Evolutionary conservation across 1,140 invertebrate genomes (phyloP), one percentile per base, ranked within the genome.

Genomic region (Heliconius himera): DNA sequence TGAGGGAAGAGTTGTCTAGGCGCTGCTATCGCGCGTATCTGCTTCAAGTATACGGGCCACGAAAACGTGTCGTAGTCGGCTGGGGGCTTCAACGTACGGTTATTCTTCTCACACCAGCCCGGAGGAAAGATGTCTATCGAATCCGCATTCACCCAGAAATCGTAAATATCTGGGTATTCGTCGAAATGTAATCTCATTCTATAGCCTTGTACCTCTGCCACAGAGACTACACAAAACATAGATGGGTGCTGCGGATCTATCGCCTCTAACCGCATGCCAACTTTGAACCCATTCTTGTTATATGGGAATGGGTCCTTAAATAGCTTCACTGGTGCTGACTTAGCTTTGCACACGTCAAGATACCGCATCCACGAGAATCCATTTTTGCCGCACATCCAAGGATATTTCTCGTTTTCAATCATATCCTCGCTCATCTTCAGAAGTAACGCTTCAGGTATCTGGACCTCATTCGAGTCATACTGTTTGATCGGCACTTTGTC

Each of bases 71-170:
- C 95, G 82, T 96, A 96, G 83, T 96, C 96, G 84, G 96, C 96
- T 0, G 98, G 98, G 6, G 97, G 96, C 83, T 97, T 96, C 51
- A 99, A 88, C 51, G 95, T 90, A 38, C 97, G 96, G 5, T 96
- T 95, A 83, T 97, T 97, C 88, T 97, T 97, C 83, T 98, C 97
- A 88, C 98, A 98, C 97, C 98, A 99, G n/a, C 98, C 98, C 54
- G 97, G 96, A 9, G 98, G 98, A 92, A 99, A 99, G 54, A 99
- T 98, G 89, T 98, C 97, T 84, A 96, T 96, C 1, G 97, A 98
- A 90, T 99, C 97, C 1, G 97, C 97, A 94, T 99, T 99, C 16
- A 97, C 96, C 98, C 98, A 99, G 92, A 98, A 99, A 94, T 99
- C 98, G 91, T 98, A 98, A 88, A 96, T 96, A 81, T 97, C 97